Evolutionary conservation across 2,888 invertebrate species (phyloP).

Genomic region (Clitarchus hookeri): DNA sequence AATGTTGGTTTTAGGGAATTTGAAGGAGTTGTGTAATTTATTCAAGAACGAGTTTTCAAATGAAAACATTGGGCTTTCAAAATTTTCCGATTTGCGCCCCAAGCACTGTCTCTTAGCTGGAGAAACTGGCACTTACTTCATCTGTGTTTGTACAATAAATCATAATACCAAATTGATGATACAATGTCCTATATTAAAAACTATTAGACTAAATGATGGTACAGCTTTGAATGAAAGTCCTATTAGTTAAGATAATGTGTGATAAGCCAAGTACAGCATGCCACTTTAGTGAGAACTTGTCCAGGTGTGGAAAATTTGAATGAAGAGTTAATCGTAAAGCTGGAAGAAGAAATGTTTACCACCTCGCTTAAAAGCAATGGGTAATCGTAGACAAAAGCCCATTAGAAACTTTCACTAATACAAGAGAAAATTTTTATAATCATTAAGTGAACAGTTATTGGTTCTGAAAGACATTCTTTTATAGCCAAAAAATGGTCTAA

Average conservation of each 20-base stretch:
- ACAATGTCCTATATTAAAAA: neutral
- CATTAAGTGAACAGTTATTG: neutral
- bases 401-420: neutral
- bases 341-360: conserved; percentile 1
- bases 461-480: neutral
- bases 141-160: neutral
- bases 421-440: neutral
- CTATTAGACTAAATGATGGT: neutral
- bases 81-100: neutral
- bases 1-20: no score
- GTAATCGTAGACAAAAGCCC: neutral
- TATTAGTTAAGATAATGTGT: no score
- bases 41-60: neutral
- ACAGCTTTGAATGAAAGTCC: neutral
- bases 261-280: no score
- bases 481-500: neutral
- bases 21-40: neutral
- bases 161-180: conserved; percentile 16
- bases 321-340: neutral
- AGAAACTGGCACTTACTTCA: neutral
- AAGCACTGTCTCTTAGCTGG: neutral
- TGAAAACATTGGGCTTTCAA: neutral
- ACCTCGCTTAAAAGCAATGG: neutral
- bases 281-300: neutral
- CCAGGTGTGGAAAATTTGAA: neutral